Evolutionary conservation across 2,797 vertebrate genomes (phyloP), one percentile per base, ranked within the genome.

Genomic region (Apogon talboti): DNA sequence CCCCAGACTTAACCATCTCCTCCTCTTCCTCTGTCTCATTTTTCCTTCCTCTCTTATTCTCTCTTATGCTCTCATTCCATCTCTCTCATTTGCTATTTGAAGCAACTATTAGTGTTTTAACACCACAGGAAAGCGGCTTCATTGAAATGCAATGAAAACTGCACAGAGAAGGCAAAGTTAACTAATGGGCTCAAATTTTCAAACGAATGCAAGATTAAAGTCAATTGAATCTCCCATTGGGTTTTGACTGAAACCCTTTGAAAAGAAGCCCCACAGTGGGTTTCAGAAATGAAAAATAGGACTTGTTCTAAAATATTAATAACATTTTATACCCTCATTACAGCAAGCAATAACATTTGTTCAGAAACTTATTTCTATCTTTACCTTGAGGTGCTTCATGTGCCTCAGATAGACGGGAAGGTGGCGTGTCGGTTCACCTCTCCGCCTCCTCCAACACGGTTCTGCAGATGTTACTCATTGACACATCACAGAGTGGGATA

Each of bases 121-220:
- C 89, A 90, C 92, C 89, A 90, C 88, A 88, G 92, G 91, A 94
- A 93, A 94, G 91, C 71, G 83, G 82, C 91, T 91, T 94, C 92
- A 94, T 94, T 94, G 92, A 93, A 93, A 94, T 93, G 94, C 93
- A 91, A 92, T 92, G 89, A 91, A 93, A 93, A 94, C 87, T 86
- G 90, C 89, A 85, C 77, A 85, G 90, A 92, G 92, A 92, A 91
- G 88, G 91, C 91, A 93, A 93, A 93, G 92, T 92, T 92, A 93
- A 93, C 93, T 94, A 94, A 94, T 93, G 91, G 94, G 92, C 92
- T 93, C 85, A 92, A 93, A 94, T 94, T 93, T 94, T 94, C 92
- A 94, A 94, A 94, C 91, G 93, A 94, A 93, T 92, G 90, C 90
- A 92, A 94, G 93, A 94, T 94, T 93, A 94, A 94, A 94, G 94